A percentile compares a stretch with the other conserved stretches of the same genome.
Evolutionary conservation across 2,113 vertebrate genomes (phyloP).

Genomic region (Erythrocercus mccallii): DNA sequence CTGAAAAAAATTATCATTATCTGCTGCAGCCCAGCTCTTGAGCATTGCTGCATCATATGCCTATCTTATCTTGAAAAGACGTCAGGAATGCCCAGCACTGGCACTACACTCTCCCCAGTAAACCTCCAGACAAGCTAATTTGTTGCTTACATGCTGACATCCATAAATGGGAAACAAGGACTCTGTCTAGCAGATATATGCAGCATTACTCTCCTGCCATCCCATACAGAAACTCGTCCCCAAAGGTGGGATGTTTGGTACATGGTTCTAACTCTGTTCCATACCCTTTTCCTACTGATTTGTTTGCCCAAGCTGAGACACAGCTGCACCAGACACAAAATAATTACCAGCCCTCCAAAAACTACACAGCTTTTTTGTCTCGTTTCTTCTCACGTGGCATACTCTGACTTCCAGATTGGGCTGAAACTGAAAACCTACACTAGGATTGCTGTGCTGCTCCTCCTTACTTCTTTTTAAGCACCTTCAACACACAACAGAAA

Average conservation of each 20-base stretch:
- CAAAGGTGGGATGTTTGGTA: neutral
- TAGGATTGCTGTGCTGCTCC: neutral
- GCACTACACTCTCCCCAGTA: slow-evolving; percentile 51
- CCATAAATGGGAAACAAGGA: slow-evolving; percentile 51
- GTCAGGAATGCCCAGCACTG: slow-evolving; percentile 65
- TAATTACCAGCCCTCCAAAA: neutral
- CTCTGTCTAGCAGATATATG: neutral
- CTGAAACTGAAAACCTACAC: neutral
- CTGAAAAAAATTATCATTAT: neutral
- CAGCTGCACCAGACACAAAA: neutral
- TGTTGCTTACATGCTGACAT: neutral
- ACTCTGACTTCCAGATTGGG: slow-evolving; percentile 11
- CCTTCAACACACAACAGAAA: neutral
- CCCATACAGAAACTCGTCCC: neutral
- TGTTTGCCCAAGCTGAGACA: slow-evolving; percentile 5
- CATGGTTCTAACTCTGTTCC: neutral
- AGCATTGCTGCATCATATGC: slow-evolving; percentile 26
- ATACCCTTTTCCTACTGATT: neutral
- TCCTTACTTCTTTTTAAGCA: neutral
- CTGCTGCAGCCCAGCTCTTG: neutral
- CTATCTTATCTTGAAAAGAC: slow-evolving; percentile 82
- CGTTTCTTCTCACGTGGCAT: slow-evolving; percentile 54
- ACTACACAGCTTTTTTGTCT: slow-evolving; percentile 41
- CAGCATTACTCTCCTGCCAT: neutral
- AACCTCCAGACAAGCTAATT: neutral